Evolutionary conservation across 2,113 vertebrate genomes (phyloP).

Genomic region (Brachyistius frenatus): DNA sequence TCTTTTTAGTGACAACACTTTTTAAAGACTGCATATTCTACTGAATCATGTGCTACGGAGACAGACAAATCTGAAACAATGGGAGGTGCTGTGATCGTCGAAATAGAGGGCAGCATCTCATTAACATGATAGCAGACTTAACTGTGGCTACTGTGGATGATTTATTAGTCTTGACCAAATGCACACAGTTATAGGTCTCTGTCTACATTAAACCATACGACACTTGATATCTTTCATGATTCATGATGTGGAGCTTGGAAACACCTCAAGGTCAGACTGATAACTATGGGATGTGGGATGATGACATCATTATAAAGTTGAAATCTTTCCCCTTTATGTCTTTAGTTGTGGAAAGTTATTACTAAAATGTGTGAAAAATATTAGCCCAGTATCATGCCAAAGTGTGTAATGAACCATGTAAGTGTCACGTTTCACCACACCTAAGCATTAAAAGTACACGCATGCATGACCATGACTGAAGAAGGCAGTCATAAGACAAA

Average conservation of each 20-base stretch:
- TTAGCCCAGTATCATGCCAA: too few relatives aligned
- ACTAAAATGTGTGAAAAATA: background rate
- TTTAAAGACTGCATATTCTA: background rate
- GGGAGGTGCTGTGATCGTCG: conserved; percentile 21
- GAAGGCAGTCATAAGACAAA: too few relatives aligned
- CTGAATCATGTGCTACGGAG: background rate
- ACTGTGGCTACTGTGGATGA: conserved; percentile 48
- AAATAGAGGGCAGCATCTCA: conserved; percentile 52
- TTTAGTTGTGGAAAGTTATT: background rate
- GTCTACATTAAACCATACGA: conserved; percentile 66
- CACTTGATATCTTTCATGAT: conserved; percentile 71
- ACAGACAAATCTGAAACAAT: conserved; percentile 24
- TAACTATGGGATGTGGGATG: conserved; percentile 48
- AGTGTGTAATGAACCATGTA: too few relatives aligned
- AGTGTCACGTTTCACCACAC: too few relatives aligned
- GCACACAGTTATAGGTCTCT: conserved; percentile 66
- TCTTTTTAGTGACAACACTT: background rate
- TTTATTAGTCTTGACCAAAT: conserved; percentile 73
- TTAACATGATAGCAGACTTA: conserved; percentile 57
- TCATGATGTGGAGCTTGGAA: conserved; percentile 60
- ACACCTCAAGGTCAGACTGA: conserved; percentile 72
- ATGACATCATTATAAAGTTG: conserved; percentile 50
- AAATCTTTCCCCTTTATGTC: conserved; percentile 2
- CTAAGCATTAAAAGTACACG: too few relatives aligned
- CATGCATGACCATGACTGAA: too few relatives aligned